Evolutionary conservation across 2,888 invertebrate species (phyloP).

Genomic region (Hyposoter didymator): DNA sequence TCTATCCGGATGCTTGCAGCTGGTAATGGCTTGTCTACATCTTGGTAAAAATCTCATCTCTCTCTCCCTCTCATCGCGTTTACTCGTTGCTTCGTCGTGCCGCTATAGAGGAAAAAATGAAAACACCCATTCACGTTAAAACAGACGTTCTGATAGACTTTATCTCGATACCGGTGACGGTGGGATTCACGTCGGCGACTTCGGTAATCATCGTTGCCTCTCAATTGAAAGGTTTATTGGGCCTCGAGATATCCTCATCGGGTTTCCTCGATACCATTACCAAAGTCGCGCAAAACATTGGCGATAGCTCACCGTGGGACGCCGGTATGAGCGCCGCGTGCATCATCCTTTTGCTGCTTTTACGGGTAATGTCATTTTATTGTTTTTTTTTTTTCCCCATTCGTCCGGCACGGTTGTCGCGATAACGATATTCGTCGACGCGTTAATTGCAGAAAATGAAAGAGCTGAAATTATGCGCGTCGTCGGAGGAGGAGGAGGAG

Average conservation of each 20-base stretch:
- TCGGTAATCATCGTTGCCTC: slow-evolving; percentile 95
- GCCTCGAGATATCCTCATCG: slow-evolving; percentile 89
- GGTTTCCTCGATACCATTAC: slow-evolving; percentile 91
- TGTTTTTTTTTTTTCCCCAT: slow-evolving; percentile 63
- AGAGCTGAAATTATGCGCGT: slow-evolving; percentile 86
- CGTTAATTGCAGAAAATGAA: slow-evolving; percentile 88
- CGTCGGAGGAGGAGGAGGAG: slow-evolving; percentile 70
- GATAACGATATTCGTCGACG: too few relatives aligned
- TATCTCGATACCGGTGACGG: slow-evolving; percentile 95
- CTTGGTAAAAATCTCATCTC: too few relatives aligned
- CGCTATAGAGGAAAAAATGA: too few relatives aligned
- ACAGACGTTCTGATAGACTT: slow-evolving; percentile 94
- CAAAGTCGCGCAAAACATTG: slow-evolving; percentile 89
- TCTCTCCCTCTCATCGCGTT: slow-evolving; percentile 14
- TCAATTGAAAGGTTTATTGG: slow-evolving; percentile 91
- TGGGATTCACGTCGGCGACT: slow-evolving; percentile 96
- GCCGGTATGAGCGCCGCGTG: slow-evolving; percentile 90
- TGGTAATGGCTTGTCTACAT: slow-evolving; percentile 92
- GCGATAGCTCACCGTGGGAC: slow-evolving; percentile 89
- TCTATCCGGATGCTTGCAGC: slow-evolving; percentile 91
- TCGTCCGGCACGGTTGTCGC: too few relatives aligned
- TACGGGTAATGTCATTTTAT: slow-evolving; percentile 88
- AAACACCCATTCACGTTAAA: too few relatives aligned
- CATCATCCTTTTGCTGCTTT: slow-evolving; percentile 89
- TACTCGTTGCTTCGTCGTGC: not conserved